phyloP scores from a whole-genome alignment of 35 echinoderm and acorn worm genomes.

The Eucidaris tribuloides region DNA sequence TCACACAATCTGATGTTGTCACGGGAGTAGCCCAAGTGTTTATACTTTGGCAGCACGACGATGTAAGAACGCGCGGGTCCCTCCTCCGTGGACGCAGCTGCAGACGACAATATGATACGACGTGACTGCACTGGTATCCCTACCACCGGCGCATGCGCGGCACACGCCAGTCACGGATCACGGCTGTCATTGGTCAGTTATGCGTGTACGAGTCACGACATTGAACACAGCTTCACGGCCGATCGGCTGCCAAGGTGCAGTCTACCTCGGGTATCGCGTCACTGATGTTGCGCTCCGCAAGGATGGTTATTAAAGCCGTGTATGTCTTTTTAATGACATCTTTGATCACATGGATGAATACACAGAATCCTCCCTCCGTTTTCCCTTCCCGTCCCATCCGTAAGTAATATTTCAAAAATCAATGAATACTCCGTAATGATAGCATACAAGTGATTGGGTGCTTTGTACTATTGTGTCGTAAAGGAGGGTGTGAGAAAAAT shows the following conservation, averaged over 20 bases:
- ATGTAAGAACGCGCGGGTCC: neutral
- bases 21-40: neutral
- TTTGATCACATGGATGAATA: no score
- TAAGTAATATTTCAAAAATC: no score
- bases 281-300: no score
- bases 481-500: no score
- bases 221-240: neutral
- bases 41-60: neutral
- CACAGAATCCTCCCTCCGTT: no score
- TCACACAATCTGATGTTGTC: neutral
- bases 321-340: no score
- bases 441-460: no score
- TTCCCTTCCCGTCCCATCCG: no score
- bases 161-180: neutral
- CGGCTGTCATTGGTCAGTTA: slow-evolving; percentile 1
- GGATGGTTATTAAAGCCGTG: no score
- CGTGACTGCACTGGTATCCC: neutral
- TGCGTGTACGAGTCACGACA: neutral
- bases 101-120: neutral
- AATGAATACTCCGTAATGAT: no score
- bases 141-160: neutral
- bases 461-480: no score
- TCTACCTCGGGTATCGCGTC: no score
- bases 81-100: neutral
- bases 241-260: slow-evolving; percentile 20